Percentiles rank a stretch among this genome's conserved stretches.
Conservation (phyloP, 2,888 invertebrate species). For the Synanthedon myopaeformis region DNA sequence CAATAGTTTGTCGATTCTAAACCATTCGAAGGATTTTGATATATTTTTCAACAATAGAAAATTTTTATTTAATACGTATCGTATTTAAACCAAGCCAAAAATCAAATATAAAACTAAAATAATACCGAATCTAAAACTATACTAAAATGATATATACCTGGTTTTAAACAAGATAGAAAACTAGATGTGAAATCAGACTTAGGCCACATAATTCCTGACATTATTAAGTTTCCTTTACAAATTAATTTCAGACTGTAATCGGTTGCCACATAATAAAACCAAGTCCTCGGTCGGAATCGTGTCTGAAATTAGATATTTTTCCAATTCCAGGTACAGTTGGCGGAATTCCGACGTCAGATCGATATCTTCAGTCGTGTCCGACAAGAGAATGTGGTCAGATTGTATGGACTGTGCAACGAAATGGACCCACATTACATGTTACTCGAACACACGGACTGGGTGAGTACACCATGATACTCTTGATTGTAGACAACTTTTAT, state of each 20-base stretch:
- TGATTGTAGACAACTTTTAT: not conserved
- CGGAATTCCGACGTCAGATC: conserved; percentile 89
- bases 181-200: too few species aligned
- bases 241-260: too few species aligned
- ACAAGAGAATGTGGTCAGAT: conserved; percentile 82
- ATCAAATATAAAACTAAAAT: too few species aligned
- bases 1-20: not conserved
- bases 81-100: too few species aligned
- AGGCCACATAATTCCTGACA: not conserved
- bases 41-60: too few species aligned
- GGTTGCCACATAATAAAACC: too few species aligned
- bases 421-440: conserved; percentile 90
- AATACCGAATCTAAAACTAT: too few species aligned
- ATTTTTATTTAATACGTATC: too few species aligned
- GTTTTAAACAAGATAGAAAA: too few species aligned
- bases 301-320: too few species aligned
- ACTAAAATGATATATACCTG: too few species aligned
- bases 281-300: not conserved
- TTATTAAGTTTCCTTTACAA: not conserved
- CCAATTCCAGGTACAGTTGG: conserved; percentile 58
- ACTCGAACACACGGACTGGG: conserved; percentile 94
- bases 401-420: conserved; percentile 86
- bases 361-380: conserved; percentile 87
- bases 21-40: too few species aligned
- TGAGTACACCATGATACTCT: conserved; percentile 34